phyloP scores from a whole-genome alignment of 2,113 vertebrate genomes.

The Chascanopsetta lugubris region DNA sequence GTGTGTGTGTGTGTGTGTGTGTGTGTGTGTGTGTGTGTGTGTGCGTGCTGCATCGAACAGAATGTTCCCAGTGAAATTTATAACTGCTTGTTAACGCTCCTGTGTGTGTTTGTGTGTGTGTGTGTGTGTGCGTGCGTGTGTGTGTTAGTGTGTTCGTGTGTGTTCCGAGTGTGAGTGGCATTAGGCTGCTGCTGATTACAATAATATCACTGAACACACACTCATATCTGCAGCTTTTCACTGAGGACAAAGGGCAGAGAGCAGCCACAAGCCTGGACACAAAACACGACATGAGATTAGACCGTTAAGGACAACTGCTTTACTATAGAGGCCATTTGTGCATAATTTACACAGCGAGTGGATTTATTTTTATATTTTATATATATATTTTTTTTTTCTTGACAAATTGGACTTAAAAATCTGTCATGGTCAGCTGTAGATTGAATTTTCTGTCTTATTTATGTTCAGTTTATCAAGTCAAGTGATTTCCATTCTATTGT shows the following conservation, averaged over 20 bases:
- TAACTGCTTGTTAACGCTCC: neutral
- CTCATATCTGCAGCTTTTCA: constrained; percentile 36
- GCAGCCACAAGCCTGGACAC: neutral
- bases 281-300: neutral
- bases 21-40: no score
- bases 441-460: no score
- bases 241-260: constrained; percentile 32
- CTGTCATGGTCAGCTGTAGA: no score
- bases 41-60: neutral
- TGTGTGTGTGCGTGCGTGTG: no score
- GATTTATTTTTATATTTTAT: neutral
- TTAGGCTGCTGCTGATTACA: constrained; percentile 36
- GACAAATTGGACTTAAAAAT: no score
- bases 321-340: neutral
- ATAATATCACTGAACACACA: constrained; percentile 50
- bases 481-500: no score
- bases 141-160: no score
- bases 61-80: constrained; percentile 2
- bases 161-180: constrained; percentile 16
- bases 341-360: neutral
- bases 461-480: no score
- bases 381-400: no score
- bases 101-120: no score
- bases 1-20: no score
- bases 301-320: neutral